Conservation (phyloP, 2,797 vertebrate genomes). For the Onychomys leucogaster region DNA sequence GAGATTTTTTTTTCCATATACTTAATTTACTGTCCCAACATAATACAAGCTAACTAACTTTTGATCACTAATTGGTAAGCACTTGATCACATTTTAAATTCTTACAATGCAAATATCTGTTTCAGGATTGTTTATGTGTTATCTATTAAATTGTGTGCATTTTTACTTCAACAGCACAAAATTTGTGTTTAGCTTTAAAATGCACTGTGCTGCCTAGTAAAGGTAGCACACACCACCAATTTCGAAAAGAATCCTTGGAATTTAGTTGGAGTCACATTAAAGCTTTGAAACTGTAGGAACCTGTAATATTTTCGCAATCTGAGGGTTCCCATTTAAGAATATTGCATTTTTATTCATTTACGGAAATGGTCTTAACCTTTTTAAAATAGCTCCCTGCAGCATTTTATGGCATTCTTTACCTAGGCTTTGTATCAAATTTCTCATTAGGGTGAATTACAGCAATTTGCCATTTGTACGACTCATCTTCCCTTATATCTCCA, state of each 20-base stretch:
- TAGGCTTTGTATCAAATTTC: constrained; percentile 35
- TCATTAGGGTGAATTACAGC: not conserved
- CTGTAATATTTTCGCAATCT: constrained; percentile 5
- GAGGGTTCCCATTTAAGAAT: not conserved
- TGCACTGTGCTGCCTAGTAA: not conserved
- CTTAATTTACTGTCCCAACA: not conserved
- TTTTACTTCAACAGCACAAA: constrained; percentile 36
- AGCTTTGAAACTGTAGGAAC: not conserved
- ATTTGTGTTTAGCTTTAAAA: constrained; percentile 57
- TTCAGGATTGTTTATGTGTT: not conserved
- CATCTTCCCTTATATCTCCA: not conserved
- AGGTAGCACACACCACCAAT: not conserved
- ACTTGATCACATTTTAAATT: constrained; percentile 18
- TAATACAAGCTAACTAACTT: not conserved
- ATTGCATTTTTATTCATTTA: constrained; percentile 55
- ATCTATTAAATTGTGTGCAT: not conserved
- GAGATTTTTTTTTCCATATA: not conserved
- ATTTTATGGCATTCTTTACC: constrained; percentile 43
- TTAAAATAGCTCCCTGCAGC: not conserved
- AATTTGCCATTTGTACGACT: not conserved
- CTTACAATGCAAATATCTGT: not conserved
- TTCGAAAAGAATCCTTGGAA: constrained; percentile 19
- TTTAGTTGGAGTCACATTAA: constrained; percentile 51
- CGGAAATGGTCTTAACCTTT: constrained; percentile 24
- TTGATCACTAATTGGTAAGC: constrained; percentile 40